Conservation (phyloP, 1,140 invertebrate species). For the Muscidifurax raptorellus region DNA sequence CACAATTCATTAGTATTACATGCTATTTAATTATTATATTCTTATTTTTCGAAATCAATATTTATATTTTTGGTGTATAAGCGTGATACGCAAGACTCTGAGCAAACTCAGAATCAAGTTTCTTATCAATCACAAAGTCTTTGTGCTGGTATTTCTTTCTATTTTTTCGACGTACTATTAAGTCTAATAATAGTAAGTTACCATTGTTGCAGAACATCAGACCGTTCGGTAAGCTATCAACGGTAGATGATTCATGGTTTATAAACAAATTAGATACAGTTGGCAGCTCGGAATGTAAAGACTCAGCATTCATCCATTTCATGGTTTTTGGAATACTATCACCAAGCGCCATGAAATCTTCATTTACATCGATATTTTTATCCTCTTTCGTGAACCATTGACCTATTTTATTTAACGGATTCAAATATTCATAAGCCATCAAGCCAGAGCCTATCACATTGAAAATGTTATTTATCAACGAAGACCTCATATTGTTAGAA, state of each 20-base stretch:
- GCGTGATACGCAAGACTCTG: not conserved
- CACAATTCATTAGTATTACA: too few species aligned
- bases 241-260: not conserved
- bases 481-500: not conserved
- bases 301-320: not conserved
- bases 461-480: not conserved
- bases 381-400: not conserved
- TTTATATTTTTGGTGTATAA: too few species aligned
- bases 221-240: not conserved
- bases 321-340: not conserved
- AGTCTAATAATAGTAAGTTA: not conserved
- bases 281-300: not conserved
- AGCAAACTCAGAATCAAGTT: not conserved
- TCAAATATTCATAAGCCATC: not conserved
- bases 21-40: too few species aligned
- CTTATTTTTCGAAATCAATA: too few species aligned
- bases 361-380: not conserved
- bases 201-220: not conserved
- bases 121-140: not conserved
- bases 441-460: not conserved
- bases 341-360: not conserved
- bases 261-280: not conserved
- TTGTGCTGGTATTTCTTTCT: not conserved
- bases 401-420: not conserved
- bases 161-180: not conserved